These are phyloP conservation scores for Turritopsis rubra DNA, from an alignment of 30 jellyfish, hydroid and myxozoan species.

Conservation along the genomic window DNA sequence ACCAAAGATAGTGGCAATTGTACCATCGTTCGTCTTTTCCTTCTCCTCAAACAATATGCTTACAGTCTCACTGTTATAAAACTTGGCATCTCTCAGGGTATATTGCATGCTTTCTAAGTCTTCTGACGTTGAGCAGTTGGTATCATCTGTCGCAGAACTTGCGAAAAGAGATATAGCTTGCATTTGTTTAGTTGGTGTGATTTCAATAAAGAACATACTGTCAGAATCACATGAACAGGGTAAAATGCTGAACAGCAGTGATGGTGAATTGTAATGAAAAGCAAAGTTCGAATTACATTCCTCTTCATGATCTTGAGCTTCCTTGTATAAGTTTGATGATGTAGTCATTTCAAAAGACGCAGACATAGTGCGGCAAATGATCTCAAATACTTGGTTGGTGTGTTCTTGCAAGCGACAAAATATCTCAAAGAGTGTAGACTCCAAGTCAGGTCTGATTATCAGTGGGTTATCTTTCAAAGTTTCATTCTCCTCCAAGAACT, in stretches of 20 bases:
- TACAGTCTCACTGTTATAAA: slow-evolving; percentile 16
- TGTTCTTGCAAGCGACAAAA: not conserved
- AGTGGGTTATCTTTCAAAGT: slow-evolving; percentile 2
- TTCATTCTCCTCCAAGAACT: not conserved
- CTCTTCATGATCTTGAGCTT: slow-evolving; percentile 2
- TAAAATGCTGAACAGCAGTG: not conserved
- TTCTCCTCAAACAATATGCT: slow-evolving; percentile 22
- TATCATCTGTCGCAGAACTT: not conserved
- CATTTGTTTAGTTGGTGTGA: not conserved
- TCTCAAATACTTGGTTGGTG: not conserved
- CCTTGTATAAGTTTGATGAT: slow-evolving; percentile 1
- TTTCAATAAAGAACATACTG: slow-evolving; percentile 17
- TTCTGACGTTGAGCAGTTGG: not conserved
- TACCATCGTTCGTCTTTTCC: not conserved
- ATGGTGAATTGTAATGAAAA: not conserved
- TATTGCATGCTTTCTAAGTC: not conserved
- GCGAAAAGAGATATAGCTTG: not conserved
- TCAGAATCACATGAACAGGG: slow-evolving; percentile 33
- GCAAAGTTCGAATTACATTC: slow-evolving; percentile 10
- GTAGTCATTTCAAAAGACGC: slow-evolving; percentile 7
- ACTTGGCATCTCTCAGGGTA: slow-evolving; percentile 20
- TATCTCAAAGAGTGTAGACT: not conserved
- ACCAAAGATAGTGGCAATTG: slow-evolving; percentile 10
- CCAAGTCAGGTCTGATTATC: slow-evolving; percentile 10
- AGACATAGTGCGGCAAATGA: not conserved